Evolutionary conservation across 1,140 invertebrate species (phyloP), one percentile per base, ranked within the genome.

Genomic region (Pygmarrhopalites habei): DNA sequence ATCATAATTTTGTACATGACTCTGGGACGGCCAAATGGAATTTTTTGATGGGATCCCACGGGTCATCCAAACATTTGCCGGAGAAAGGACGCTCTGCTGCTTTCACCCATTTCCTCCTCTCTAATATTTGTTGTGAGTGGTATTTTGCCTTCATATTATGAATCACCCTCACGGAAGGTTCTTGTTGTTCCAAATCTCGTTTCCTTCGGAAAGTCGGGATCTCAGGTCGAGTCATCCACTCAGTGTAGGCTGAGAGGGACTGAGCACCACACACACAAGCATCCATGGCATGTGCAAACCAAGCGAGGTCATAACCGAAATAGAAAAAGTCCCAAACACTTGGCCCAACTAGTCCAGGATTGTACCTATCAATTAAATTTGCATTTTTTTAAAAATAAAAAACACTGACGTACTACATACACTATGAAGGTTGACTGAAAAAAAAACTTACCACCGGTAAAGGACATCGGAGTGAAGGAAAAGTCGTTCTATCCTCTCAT

Each of bases 311-410:
- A 23, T 55, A 55, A 14, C 23, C 23, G 4, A 55, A 28, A 26
- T 17, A 55, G 29, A 55, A 55, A 21, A 28, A 55, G 5, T 55
- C 51, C 51, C 51, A 55, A 3, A 55, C 10, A 10, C 29, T 55
- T 23, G 5, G 7, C 7, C 12, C 23, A 28, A 7, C 14, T 15
- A 28, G 23, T 12, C 51, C 51, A 12, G 51, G 51, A 21, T 21
- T 28, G 7, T 7, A 28, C 51, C 51, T 55, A 21, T 32, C 10
- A 49, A 49, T 49, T 55, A 14, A n/a, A 23, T 49, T 23, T 23
- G 21, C 7, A 49, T 49, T 23, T 12, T 15, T 23, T 23, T 49
- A 23, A 23, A 7, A 21, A 49, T 49, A n/a, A 12, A 10, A 41
- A 41, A 41, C n/a, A n/a, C 39, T 41, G 10, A 41, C 10, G 10